A percentile compares a stretch with the other conserved stretches of the same genome.
Conservation (phyloP, 2,113 vertebrate species). For the Otus sunia region DNA sequence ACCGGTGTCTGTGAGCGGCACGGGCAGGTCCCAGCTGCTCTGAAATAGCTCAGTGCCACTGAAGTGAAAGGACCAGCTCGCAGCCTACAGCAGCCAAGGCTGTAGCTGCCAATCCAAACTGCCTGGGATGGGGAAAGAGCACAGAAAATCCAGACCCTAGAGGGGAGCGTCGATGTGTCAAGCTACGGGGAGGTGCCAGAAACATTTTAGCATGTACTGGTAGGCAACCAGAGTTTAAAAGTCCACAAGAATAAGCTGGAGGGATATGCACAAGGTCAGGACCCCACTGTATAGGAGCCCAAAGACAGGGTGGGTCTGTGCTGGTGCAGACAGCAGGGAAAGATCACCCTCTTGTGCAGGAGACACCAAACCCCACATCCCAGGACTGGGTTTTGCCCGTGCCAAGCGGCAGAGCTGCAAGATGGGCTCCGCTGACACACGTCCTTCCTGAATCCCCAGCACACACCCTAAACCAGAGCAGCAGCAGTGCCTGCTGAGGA, state of each 20-base stretch:
- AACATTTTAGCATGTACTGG: background rate
- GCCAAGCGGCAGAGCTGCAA: background rate
- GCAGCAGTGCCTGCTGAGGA: background rate
- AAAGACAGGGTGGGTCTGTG: background rate
- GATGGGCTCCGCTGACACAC: background rate
- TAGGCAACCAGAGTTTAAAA: background rate
- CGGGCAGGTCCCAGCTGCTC: background rate
- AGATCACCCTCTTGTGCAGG: background rate
- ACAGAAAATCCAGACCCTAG: background rate
- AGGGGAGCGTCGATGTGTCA: background rate
- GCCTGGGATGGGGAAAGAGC: fast-evolving
- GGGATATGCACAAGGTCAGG: background rate
- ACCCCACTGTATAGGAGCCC: background rate
- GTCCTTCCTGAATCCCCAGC: fast-evolving
- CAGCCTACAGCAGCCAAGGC: background rate
- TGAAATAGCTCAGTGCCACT: background rate
- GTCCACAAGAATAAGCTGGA: background rate
- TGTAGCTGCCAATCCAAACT: background rate
- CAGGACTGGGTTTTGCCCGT: background rate
- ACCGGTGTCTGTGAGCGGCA: fast-evolving
- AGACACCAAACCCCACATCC: background rate
- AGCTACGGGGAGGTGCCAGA: background rate
- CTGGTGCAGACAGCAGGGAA: background rate
- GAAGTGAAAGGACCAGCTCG: background rate
- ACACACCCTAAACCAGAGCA: background rate